phyloP scores from a whole-genome alignment of 2,888 invertebrate species.

The Apotomis capreana region DNA sequence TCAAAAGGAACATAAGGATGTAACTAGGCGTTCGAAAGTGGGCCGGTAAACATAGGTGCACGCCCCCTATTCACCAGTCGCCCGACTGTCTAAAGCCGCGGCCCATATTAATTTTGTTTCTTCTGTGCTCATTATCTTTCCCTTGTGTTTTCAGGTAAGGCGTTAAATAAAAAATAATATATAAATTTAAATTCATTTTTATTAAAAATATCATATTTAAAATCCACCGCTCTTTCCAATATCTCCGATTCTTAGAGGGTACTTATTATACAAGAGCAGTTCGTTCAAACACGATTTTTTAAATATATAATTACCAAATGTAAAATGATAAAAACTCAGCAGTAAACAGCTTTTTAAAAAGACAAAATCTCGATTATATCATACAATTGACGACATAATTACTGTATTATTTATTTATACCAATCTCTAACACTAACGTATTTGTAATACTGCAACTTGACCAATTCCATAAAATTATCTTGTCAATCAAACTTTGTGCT shows the following conservation, averaged over 20 bases:
- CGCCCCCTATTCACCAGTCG: too few species aligned
- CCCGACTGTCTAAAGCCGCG: too few species aligned
- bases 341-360: slow-evolving; percentile 60
- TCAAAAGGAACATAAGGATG: too few species aligned
- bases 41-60: too few species aligned
- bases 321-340: slow-evolving; percentile 71
- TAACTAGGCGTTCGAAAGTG: too few species aligned
- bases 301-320: slow-evolving; percentile 70
- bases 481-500: slow-evolving; percentile 65
- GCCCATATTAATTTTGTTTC: too few species aligned
- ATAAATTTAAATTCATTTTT: slow-evolving; percentile 73
- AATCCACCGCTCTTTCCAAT: slow-evolving; percentile 62
- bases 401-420: slow-evolving; percentile 49
- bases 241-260: slow-evolving; percentile 56
- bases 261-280: slow-evolving; percentile 57
- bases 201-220: slow-evolving; percentile 79
- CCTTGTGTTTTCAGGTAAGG: too few species aligned
- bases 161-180: slow-evolving; percentile 44
- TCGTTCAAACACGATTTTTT: slow-evolving; percentile 61
- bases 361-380: slow-evolving; percentile 57
- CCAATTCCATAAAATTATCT: slow-evolving; percentile 69
- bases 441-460: slow-evolving; percentile 76
- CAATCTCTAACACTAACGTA: slow-evolving; percentile 68
- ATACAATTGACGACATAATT: slow-evolving; percentile 63
- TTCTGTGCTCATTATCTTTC: too few species aligned